phyloP scores from a whole-genome alignment of 2,797 vertebrate species.

The Propithecus deckenii region DNA sequence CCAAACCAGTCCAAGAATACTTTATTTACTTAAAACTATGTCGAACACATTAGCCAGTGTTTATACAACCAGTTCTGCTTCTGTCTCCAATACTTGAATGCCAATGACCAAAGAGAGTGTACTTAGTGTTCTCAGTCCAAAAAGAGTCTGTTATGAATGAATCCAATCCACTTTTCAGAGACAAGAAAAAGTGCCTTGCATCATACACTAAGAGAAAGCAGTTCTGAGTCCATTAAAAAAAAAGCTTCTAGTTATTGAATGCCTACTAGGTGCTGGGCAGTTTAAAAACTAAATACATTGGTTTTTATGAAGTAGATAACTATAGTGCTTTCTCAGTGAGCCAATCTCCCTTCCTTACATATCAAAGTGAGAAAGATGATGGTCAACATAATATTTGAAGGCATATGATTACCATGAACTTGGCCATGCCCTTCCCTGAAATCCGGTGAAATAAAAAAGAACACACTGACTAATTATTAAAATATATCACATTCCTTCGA shows the following conservation, averaged over 20 bases:
- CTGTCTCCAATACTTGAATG: background rate
- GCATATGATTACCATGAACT: background rate
- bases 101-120: background rate
- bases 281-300: background rate
- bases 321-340: background rate
- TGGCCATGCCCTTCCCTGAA: background rate
- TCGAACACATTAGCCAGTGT: background rate
- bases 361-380: background rate
- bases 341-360: background rate
- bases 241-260: background rate
- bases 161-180: background rate
- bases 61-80: background rate
- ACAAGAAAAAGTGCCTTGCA: background rate
- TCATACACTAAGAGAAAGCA: background rate
- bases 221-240: background rate
- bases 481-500: background rate
- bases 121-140: background rate
- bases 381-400: background rate
- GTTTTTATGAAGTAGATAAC: background rate
- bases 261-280: background rate
- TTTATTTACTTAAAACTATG: constrained; percentile 10
- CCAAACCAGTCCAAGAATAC: background rate
- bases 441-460: background rate
- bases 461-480: background rate
- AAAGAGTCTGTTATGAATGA: background rate